Evolutionary conservation across 2,113 vertebrate species (phyloP).

Genomic region (Nettapus auritus): DNA sequence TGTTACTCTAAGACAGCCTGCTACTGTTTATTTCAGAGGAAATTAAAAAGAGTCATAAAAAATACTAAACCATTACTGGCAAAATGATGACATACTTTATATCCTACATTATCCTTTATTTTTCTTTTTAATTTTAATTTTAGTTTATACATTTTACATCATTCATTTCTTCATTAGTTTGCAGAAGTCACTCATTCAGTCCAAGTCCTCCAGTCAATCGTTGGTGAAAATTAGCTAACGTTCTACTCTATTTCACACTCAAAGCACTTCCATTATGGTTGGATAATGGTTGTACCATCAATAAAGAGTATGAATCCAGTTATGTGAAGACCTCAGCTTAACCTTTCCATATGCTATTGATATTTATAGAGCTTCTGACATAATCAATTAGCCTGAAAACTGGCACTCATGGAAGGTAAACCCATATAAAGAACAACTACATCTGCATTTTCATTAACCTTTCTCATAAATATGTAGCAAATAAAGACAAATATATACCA

Average conservation of each 20-base stretch:
- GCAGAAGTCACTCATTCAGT: neutral
- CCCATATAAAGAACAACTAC: conserved; percentile 30
- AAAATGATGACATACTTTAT: neutral
- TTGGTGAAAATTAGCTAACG: conserved; percentile 56
- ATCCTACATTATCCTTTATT: neutral
- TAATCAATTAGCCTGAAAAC: conserved; percentile 73
- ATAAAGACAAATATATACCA: conserved; percentile 42
- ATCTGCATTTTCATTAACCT: conserved; percentile 68
- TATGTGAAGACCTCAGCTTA: conserved; percentile 60
- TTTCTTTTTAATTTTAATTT: neutral
- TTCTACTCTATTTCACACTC: conserved; percentile 71
- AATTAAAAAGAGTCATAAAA: neutral
- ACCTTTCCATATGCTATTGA: conserved; percentile 76
- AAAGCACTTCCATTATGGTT: conserved; percentile 74
- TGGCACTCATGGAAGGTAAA: conserved; percentile 61
- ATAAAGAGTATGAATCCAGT: conserved; percentile 66
- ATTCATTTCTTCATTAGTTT: neutral
- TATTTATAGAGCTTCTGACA: conserved; percentile 78
- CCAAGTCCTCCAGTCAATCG: neutral
- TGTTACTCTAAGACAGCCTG: neutral
- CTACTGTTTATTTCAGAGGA: neutral
- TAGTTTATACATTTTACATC: neutral
- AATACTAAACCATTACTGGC: neutral
- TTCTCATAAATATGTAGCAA: conserved; percentile 41
- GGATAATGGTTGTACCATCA: conserved; percentile 68